These are phyloP conservation scores for Isoperla grammatica DNA, from an alignment of 2,888 invertebrate genomes.

Conservation along the genomic window DNA sequence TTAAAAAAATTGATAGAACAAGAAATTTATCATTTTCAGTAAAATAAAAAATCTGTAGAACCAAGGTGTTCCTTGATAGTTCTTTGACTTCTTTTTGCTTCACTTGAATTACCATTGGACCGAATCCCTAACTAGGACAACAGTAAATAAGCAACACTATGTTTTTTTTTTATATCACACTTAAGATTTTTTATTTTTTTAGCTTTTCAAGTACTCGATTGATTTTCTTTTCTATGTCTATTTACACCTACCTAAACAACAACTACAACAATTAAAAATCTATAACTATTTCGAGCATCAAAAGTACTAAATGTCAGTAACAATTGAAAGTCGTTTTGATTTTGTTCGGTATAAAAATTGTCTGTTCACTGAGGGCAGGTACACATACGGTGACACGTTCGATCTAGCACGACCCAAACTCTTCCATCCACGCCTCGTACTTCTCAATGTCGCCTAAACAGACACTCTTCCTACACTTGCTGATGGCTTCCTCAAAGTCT, in stretches of 20 bases:
- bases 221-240: neutral
- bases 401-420: constrained; percentile 85
- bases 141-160: too few relatives aligned
- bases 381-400: too few relatives aligned
- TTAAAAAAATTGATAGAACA: too few relatives aligned
- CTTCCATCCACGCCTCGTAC: constrained; percentile 95
- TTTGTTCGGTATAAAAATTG: constrained; percentile 18
- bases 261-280: neutral
- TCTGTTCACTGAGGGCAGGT: neutral
- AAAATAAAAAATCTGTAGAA: too few relatives aligned
- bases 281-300: constrained; percentile 23
- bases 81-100: too few relatives aligned
- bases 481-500: constrained; percentile 90
- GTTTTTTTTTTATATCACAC: constrained; percentile 3
- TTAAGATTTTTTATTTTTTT: neutral
- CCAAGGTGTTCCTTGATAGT: too few relatives aligned
- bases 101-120: too few relatives aligned
- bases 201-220: too few relatives aligned
- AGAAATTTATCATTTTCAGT: too few relatives aligned
- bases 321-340: constrained; percentile 30
- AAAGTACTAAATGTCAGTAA: constrained; percentile 19
- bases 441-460: constrained; percentile 90
- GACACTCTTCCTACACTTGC: constrained; percentile 94
- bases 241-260: constrained; percentile 7
- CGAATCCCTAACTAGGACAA: too few relatives aligned